Base-by-base conservation (phyloP, 2,113 vertebrate species). In the Megaptera novaeangliae region DNA sequence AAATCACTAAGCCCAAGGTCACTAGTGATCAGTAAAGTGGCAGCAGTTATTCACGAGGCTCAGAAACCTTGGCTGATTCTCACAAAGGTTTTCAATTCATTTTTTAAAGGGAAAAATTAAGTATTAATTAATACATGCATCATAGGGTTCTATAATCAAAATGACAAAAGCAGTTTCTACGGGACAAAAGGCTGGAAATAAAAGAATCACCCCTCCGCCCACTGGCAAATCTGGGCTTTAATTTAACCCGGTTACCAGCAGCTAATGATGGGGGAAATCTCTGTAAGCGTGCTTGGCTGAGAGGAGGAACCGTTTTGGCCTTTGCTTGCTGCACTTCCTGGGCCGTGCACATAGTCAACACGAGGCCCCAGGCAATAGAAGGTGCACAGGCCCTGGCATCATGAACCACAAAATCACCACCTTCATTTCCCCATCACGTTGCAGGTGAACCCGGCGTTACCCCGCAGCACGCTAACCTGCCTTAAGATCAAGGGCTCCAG, bases 71-170 rank as follows among this genome's bases (percentile, higher is more conserved):
- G 57, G 55, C 83, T 52, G 36, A 41, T 41, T 66, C 46, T 66
- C 15, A 34, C 2, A 44, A 12, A 41, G 34, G 55, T 72, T 93
- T 95, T 55, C 8, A 34, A 31, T 41, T 90, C 57, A 4, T 31
- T 55, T 97, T 85, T 74, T 31, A 57, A 41, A 91, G 55, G 49
- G 27, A 94, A 78, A 88, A 75, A 46, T 29, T 55, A 92, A 90
- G 15, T n/a, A 82, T 92, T 89, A 96, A 75, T 69, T 49, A 71
- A 84, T 64, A 86, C 69, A 88, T 17, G 20, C 52, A 97, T 94
- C 46, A 93, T 1, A 46, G 88, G 87, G n/a, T 29, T 80, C 88
- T 39, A n/a, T 36, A 66, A 93, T 85, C 86, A 93, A 72, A 86
- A 92, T 2, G 29, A 85, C 39, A 75, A 85, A 82, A 52, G 18